Evolutionary conservation across 2,888 invertebrate genomes (phyloP), one percentile per base, ranked within the genome.

Genomic region (Oligia fasciuncula): DNA sequence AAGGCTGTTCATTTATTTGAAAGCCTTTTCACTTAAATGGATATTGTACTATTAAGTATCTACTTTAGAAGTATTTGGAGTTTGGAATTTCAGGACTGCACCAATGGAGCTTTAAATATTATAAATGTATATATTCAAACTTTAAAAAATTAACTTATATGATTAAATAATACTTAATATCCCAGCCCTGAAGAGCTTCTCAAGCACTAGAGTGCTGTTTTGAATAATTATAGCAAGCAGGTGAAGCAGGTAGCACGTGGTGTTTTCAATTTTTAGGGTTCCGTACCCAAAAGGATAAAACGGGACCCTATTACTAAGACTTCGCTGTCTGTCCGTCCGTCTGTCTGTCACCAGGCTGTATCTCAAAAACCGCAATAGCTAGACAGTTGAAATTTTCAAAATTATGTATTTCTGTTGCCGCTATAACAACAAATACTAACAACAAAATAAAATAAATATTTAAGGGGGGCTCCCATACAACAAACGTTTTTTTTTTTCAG

Each of bases 1-100:
- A 70, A 78, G 75, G 51, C 65, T 73, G 51, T 71, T 71, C 11
- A 63, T 73, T 77, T 73, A 75, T 75, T 71, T 54, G 4, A 82
- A 66, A 63, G n/a, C 60, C 11, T 71, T 65, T 67, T 63, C 46
- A 43, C 19, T 46, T 35, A n/a, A 73, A 23, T 70, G 14, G 6
- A 57, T 60, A 14, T 40, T 65, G 17, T 51, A 9, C 11, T 54
- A 23, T 66, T 29, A 8, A 4, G 4, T 19, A 17, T 14, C 8
- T 35, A n/a, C 11, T 23, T 69, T 4, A n/a, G 11, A 57, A 29
- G 17, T 67, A 43, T 43, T 43, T 17, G 6, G 19, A 63, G 11
- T 57, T 19, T 40, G 6, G 0, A 49, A 40, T 29, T 78, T 43
- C 8, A 35, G 17, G 23, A 57, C 11, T 35, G 8, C 0, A n/a